phyloP scores from a whole-genome alignment of 2,113 vertebrate species.

The Trogon surrucura region DNA sequence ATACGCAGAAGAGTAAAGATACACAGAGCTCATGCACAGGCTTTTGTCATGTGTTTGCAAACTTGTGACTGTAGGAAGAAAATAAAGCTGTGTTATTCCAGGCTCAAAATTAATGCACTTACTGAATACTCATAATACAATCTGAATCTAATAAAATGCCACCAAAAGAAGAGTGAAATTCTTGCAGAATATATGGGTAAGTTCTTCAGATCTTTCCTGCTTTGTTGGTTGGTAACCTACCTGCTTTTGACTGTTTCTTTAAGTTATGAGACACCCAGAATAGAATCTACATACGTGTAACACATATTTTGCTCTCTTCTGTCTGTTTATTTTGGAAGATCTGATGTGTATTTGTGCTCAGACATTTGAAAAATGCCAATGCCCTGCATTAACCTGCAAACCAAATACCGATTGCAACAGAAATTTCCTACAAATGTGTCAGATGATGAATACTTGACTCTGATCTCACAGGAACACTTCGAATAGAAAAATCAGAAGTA shows the following conservation, averaged over 20 bases:
- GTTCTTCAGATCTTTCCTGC: not conserved
- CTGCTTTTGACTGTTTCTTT: not conserved
- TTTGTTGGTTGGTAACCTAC: not conserved
- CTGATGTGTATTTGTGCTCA: not conserved
- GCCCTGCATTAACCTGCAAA: conserved; percentile 7
- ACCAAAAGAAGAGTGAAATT: not conserved
- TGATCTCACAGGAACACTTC: conserved; percentile 41
- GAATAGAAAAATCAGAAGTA: conserved; percentile 41
- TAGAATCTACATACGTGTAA: not conserved
- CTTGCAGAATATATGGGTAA: not conserved
- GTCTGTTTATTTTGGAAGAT: not conserved
- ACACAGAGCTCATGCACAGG: not conserved
- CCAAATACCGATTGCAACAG: not conserved
- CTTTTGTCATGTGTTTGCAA: conserved; percentile 36
- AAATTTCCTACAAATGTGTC: conserved; percentile 15
- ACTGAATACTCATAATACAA: not conserved
- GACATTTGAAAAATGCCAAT: not conserved
- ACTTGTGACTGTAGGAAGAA: conserved; percentile 4
- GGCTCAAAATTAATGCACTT: not conserved
- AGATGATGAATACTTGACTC: conserved; percentile 28
- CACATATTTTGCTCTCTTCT: not conserved
- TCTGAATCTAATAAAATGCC: not conserved
- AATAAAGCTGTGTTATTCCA: not conserved
- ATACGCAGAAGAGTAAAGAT: conserved; percentile 23
- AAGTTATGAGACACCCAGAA: not conserved